Percentiles rank a stretch among this genome's conserved stretches.
Conservation (phyloP, 1,140 invertebrate species). For the Dreissena polymorpha region DNA sequence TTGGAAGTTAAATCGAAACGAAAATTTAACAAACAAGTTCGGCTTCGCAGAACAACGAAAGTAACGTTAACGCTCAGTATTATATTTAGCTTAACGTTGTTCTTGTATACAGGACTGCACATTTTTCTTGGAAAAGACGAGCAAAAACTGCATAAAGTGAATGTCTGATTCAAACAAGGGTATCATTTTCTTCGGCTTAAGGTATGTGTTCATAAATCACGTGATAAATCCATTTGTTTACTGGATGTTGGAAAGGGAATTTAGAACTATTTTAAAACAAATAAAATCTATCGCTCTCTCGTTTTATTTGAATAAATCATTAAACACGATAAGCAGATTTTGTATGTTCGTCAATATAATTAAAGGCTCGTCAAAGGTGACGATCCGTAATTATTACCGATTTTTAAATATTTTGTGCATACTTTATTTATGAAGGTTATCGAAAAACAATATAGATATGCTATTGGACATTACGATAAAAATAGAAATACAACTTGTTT, state of each 20-base stretch:
- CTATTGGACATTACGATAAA: too few relatives aligned
- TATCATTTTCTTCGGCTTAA: neutral
- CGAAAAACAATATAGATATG: too few relatives aligned
- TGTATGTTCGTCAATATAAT: too few relatives aligned
- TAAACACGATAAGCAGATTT: too few relatives aligned
- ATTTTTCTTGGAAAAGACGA: neutral
- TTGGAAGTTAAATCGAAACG: too few relatives aligned
- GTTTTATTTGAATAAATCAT: too few relatives aligned
- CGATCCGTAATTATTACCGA: too few relatives aligned
- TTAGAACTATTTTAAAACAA: neutral
- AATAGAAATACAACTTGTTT: too few relatives aligned
- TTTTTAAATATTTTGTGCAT: too few relatives aligned
- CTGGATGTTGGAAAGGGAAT: neutral
- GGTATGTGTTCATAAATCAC: conserved; percentile 22
- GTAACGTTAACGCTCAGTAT: conserved; percentile 10
- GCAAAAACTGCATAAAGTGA: neutral
- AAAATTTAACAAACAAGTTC: neutral
- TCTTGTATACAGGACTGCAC: neutral
- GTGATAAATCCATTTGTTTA: conserved; percentile 21
- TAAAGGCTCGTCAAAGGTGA: too few relatives aligned
- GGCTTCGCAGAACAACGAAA: conserved; percentile 17
- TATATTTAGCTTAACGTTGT: conserved; percentile 7
- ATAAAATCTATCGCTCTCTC: neutral
- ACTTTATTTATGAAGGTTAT: too few relatives aligned
- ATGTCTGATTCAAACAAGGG: neutral